Evolutionary conservation across 2,888 invertebrate genomes (phyloP), one percentile per base, ranked within the genome.

Genomic region (Oxycera nigricornis): DNA sequence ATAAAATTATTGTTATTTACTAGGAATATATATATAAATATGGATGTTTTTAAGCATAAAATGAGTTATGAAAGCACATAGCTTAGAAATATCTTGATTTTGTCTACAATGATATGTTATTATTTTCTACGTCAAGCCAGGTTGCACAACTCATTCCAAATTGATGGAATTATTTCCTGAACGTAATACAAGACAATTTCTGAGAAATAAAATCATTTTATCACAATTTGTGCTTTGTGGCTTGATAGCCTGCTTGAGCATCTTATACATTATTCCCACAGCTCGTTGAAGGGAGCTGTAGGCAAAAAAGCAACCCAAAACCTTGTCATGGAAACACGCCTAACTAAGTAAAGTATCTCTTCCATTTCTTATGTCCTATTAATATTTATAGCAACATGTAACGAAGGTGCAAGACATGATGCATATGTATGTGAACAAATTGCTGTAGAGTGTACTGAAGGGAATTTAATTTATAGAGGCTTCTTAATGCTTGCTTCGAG

Each of bases 381-480:
- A 61, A 61, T 61, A 61, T 61, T 61, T 61, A 61, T 61, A 31
- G 61, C 35, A 61, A 30, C 6, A 31, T 61, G 61, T 17, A 14
- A 31, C 26, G 31, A 31, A 61, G 31, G 61, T 61, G 61, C 35
- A 61, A 28, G 14, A 17, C 17, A 17, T 61, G 24, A 24, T 31
- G 61, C 61, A 61, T 61, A 61, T n/a, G n/a, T 39, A 39, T 55
- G 55, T 55, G 55, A 55, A 55, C 24, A 55, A 24, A 55, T 55
- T 55, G 55, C 22, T 62, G 35, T 39, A 20, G 11, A 24, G 55
- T 24, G 22, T 55, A 55, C 26, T 70, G 70, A 70, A 55, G 70
- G 52, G 30, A 70, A 22, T 55, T 70, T 70, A 70, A 70, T 70
- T 70, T 70, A 70, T 70, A 55, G 20, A 9, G 20, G 52, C 52